A percentile compares a stretch with the other conserved stretches of the same genome.
phyloP scores from a whole-genome alignment of 2,797 vertebrate species.

The Melanotaenia boesemani region DNA sequence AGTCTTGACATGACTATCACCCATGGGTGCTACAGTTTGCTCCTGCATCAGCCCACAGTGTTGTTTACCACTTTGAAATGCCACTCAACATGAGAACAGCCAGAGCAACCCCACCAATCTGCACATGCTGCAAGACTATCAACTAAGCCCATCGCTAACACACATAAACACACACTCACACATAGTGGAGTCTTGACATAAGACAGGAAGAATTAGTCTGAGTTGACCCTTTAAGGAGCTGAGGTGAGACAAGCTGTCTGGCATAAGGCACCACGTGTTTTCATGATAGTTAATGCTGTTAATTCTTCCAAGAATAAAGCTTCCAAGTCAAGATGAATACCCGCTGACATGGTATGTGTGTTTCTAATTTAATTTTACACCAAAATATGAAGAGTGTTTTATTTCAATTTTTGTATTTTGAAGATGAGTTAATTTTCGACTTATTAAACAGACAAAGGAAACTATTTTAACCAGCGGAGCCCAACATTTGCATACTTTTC shows the following conservation, averaged over 20 bases:
- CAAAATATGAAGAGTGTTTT: too few relatives aligned
- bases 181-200: constrained; percentile 22
- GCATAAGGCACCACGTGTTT: constrained; percentile 15
- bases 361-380: background rate
- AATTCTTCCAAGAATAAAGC: constrained; percentile 30
- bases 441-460: too few relatives aligned
- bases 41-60: constrained; percentile 29
- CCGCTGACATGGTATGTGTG: background rate
- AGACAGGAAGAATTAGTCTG: constrained; percentile 42
- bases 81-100: constrained; percentile 45
- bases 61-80: constrained; percentile 59
- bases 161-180: background rate
- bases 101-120: constrained; percentile 22
- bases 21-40: constrained; percentile 37
- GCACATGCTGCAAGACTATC: constrained; percentile 26
- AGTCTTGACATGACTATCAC: constrained; percentile 23
- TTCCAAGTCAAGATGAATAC: constrained; percentile 30
- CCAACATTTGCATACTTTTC: too few relatives aligned
- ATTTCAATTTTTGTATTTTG: too few relatives aligned
- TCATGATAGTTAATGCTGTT: constrained; percentile 32
- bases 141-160: constrained; percentile 13
- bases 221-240: constrained; percentile 57
- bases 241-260: constrained; percentile 22
- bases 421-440: too few relatives aligned
- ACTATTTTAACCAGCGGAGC: too few relatives aligned